These are phyloP conservation scores for Casuarius casuarius DNA, from an alignment of 2,113 vertebrate species.

Conservation along the genomic window DNA sequence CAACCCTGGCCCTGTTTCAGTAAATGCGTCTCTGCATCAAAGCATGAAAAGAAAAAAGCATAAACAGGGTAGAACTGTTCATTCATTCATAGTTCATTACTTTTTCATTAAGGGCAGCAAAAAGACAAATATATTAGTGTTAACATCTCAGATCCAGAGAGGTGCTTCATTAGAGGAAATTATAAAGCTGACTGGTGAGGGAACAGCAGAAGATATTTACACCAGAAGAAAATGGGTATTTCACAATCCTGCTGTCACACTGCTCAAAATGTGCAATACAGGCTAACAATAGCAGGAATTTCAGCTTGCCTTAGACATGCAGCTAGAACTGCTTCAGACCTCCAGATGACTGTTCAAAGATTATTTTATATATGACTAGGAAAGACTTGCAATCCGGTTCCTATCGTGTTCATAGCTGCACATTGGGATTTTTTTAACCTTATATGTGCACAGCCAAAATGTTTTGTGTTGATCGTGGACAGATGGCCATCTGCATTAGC, in stretches of 20 bases:
- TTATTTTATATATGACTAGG: background rate
- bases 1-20: background rate
- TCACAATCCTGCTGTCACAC: background rate
- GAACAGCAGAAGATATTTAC: slow-evolving; percentile 1
- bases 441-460: background rate
- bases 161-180: background rate
- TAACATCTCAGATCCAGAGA: slow-evolving; percentile 4
- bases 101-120: slow-evolving; percentile 41
- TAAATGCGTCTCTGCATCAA: background rate
- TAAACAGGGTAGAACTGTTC: background rate
- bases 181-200: slow-evolving; percentile 5
- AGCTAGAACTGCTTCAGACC: background rate
- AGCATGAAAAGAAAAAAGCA: background rate
- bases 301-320: background rate
- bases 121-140: slow-evolving; percentile 26
- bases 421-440: background rate
- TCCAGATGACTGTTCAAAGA: background rate
- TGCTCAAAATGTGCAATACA: background rate
- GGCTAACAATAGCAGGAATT: background rate
- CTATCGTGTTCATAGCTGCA: background rate
- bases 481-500: background rate
- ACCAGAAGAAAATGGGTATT: background rate
- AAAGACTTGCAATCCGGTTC: background rate
- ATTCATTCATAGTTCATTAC: slow-evolving; percentile 41
- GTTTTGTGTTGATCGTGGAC: background rate